Conservation (phyloP, 2,113 vertebrate genomes). For the Ammospiza nelsoni region DNA sequence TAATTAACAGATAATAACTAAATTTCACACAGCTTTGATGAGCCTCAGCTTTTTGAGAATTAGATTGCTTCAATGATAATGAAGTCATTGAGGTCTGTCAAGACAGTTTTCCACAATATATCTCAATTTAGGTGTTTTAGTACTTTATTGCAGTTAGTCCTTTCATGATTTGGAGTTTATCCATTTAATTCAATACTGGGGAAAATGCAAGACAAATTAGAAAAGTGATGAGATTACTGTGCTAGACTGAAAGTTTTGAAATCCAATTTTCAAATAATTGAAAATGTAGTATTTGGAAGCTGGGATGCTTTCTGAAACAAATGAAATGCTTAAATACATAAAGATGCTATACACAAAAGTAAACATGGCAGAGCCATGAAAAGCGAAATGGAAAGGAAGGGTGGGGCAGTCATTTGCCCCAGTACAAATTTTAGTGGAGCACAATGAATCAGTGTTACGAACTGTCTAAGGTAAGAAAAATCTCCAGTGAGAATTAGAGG, state of each 20-base stretch:
- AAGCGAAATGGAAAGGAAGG: background rate
- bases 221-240: slow-evolving; percentile 19
- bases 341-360: background rate
- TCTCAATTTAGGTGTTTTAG: slow-evolving; percentile 18
- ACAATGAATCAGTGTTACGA: background rate
- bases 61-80: slow-evolving; percentile 27
- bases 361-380: background rate
- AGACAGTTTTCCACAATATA: slow-evolving; percentile 1
- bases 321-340: background rate
- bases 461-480: background rate
- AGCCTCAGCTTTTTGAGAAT: slow-evolving; percentile 30
- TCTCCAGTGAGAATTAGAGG: background rate
- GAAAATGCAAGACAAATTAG: background rate
- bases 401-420: background rate
- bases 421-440: background rate
- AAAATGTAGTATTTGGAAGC: background rate
- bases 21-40: background rate
- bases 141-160: slow-evolving; percentile 20
- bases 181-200: background rate
- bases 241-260: slow-evolving; percentile 24
- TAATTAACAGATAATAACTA: slow-evolving; percentile 27
- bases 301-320: background rate
- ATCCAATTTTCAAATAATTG: slow-evolving; percentile 24
- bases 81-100: background rate
- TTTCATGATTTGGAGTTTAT: background rate